These are phyloP conservation scores for Pyrgilauda ruficollis DNA, from an alignment of 2,113 vertebrate genomes.

Conservation along the genomic window DNA sequence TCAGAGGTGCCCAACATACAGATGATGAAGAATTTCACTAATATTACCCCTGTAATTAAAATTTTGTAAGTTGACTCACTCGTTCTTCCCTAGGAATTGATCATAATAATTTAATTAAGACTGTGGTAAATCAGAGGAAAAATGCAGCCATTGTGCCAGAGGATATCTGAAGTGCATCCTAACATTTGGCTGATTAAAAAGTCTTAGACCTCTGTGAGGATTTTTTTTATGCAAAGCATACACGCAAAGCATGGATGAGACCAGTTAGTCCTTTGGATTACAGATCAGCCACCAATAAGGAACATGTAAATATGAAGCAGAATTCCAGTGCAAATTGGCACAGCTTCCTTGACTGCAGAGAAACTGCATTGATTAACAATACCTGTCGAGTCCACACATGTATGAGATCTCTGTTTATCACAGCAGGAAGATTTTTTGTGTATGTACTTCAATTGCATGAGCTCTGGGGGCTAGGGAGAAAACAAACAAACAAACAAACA, in stretches of 20 bases:
- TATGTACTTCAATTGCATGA: neutral
- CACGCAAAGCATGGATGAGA: neutral
- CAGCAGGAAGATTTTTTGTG: neutral
- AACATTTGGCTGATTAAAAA: neutral
- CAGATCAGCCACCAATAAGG: neutral
- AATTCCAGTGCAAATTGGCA: neutral
- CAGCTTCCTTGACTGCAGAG: neutral
- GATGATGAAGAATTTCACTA: neutral
- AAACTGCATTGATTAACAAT: conserved; percentile 1
- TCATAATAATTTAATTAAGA: neutral
- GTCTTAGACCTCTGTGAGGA: neutral
- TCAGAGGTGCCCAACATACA: neutral
- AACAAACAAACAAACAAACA: neutral
- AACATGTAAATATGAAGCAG: neutral
- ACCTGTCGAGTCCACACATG: neutral
- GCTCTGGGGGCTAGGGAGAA: neutral
- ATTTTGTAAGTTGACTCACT: neutral
- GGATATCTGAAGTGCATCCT: neutral
- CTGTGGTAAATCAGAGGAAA: neutral
- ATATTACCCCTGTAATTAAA: neutral
- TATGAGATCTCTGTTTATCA: neutral
- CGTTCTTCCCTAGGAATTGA: neutral
- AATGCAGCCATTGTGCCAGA: neutral
- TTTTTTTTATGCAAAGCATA: neutral
- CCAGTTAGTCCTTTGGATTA: neutral